Base-by-base conservation (phyloP, 2,888 invertebrate species). In the Synergus umbraculus region DNA sequence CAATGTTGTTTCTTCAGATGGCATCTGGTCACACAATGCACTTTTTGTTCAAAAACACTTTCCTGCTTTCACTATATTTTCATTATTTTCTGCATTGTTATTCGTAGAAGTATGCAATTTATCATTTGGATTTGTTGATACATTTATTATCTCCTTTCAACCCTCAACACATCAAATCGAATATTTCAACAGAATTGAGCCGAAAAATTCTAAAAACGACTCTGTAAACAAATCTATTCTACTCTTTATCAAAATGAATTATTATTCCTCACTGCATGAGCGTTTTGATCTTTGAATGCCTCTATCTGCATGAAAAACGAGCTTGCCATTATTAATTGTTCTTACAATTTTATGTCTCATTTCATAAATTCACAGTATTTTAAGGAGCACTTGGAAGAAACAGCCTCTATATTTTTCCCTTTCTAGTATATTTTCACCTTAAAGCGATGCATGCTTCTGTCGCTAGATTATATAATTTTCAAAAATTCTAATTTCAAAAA, bases 361-460 rank as follows among this genome's bases (percentile, higher is more conserved):
- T 73, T 54, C 54, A 73, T 37, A 49, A 29, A 8, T 69, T 10
- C n/a, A 12, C 22, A 64, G 15, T 15, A 58, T 5, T 7, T 66
- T 37, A n/a, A 54, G 18, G 83, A 88, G 84, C 88, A 89, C 88
- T 88, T 86, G 88, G 86, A 89, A 90, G 91, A 90, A 91, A 91
- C 91, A 91, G 90, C 91, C 91, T 91, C 91, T 91, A 88, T 78
- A 77, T 49, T 79, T 73, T 60, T 80, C 79, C 69, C 60, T 82
- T 13, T 63, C 13, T 63, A 29, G 29, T 22, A 1, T 29, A 29
- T 22, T 63, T 63, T 5, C 22, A 63, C 60, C 22, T 63, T 1
- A 63, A 12, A 22, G 4, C 13, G 18, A 63, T 63, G 13, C 60
- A 63, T 22, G 60, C 22, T 58, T n/a, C 9, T 8, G 54, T 58